phyloP scores from a whole-genome alignment of 1,140 invertebrate genomes.

The Leptoteleia sp. region DNA sequence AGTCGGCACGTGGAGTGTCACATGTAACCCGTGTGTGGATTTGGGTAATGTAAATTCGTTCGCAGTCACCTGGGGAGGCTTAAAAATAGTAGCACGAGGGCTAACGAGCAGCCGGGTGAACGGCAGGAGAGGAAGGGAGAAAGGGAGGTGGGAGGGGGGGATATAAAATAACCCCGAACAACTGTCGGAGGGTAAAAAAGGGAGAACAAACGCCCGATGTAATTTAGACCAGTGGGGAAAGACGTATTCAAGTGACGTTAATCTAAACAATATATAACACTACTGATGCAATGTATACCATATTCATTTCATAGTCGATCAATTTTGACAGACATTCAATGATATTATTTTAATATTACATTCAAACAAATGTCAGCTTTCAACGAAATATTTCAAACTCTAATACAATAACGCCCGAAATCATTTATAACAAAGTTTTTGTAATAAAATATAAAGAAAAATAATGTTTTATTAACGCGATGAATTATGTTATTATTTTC shows the following conservation, averaged over 20 bases:
- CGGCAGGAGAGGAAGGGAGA: too few relatives aligned
- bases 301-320: conserved; percentile 41
- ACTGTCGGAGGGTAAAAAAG: conserved; percentile 49
- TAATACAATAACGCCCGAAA: too few relatives aligned
- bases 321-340: conserved; percentile 10
- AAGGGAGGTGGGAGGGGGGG: too few relatives aligned
- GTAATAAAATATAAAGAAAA: too few relatives aligned
- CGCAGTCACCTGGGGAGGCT: conserved; percentile 58
- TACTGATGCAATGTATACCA: conserved; percentile 27
- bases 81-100: conserved; percentile 25
- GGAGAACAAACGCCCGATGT: conserved; percentile 36
- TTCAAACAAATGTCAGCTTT: too few relatives aligned
- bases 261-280: conserved; percentile 46
- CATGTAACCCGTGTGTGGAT: conserved; percentile 23
- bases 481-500: too few relatives aligned
- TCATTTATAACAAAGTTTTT: too few relatives aligned
- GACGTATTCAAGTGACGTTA: conserved; percentile 56
- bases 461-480: too few relatives aligned
- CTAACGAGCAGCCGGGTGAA: too few relatives aligned
- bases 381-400: too few relatives aligned
- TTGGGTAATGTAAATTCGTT: conserved; percentile 43
- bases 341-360: too few relatives aligned
- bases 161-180: conserved; percentile 46
- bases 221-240: conserved; percentile 60
- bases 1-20: conserved; percentile 55